phyloP scores from a whole-genome alignment of 2,113 vertebrate genomes.

The Meles meles region DNA sequence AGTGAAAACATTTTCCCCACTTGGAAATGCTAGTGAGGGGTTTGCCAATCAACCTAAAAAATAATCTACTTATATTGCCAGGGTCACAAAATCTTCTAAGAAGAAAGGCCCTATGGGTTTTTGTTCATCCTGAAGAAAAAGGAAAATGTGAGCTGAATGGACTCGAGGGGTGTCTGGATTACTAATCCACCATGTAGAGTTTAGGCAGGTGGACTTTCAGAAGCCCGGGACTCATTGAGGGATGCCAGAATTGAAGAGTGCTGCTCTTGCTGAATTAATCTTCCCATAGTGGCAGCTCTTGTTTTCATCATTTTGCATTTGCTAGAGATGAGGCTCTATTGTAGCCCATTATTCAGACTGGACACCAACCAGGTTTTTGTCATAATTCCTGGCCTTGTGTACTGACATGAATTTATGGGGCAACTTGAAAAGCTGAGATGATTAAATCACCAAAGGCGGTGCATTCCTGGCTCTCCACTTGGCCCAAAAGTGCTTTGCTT shows the following conservation, averaged over 20 bases:
- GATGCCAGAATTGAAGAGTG: background rate
- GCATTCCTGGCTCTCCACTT: background rate
- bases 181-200: background rate
- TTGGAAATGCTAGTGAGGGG: background rate
- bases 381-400: background rate
- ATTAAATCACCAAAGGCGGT: background rate
- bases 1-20: background rate
- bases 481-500: background rate
- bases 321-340: background rate
- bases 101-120: background rate
- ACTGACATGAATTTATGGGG: background rate
- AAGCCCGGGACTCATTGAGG: background rate
- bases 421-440: background rate
- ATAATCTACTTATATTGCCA: background rate
- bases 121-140: conserved; percentile 5
- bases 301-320: background rate
- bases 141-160: background rate
- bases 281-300: background rate
- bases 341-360: background rate
- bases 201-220: background rate
- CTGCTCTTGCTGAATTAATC: background rate
- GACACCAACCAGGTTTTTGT: background rate
- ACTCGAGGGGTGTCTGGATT: background rate
- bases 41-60: background rate
- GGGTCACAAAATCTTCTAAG: background rate